These are phyloP conservation scores for Argyra leucocephala DNA, from an alignment of 2,888 invertebrate species.

Conservation along the genomic window DNA sequence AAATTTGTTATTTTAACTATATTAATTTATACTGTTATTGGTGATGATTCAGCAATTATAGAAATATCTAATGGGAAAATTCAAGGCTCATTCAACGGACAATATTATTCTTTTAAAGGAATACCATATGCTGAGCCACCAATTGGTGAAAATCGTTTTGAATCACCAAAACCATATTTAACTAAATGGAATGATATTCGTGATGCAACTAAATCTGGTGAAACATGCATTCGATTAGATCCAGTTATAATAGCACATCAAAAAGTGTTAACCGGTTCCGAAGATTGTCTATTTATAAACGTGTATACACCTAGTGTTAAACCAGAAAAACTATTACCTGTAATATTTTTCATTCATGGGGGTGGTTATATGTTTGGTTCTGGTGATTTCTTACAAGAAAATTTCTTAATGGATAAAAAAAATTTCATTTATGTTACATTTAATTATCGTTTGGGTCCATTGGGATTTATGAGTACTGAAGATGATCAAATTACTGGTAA, in stretches of 20 bases:
- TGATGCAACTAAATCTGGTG: conserved; percentile 44
- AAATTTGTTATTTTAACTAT: too few species aligned
- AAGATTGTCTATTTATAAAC: conserved; percentile 45
- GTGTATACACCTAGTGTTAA: conserved; percentile 46
- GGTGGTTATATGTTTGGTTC: conserved; percentile 56
- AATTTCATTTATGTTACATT: conserved; percentile 45
- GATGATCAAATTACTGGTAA: conserved; percentile 60
- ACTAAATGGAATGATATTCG: conserved; percentile 23
- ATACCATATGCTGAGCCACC: conserved; percentile 59
- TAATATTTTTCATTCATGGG: conserved; percentile 55
- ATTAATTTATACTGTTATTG: too few species aligned
- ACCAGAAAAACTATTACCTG: conserved; percentile 42
- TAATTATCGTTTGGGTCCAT: conserved; percentile 58
- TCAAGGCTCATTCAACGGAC: conserved; percentile 20
- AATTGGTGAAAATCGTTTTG: conserved; percentile 50
- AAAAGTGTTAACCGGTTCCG: conserved; percentile 7
- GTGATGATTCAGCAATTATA: too few species aligned
- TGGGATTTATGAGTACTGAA: conserved; percentile 64
- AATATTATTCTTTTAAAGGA: conserved; percentile 52
- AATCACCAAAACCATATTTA: conserved; percentile 30
- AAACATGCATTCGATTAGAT: conserved; percentile 24
- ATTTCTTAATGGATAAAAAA: background rate
- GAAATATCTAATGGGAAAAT: conserved; percentile 22
- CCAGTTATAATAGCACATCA: conserved; percentile 7
- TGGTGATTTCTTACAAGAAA: background rate